These are phyloP conservation scores for Magallana gigas DNA, from an alignment of 1,140 invertebrate species.

Conservation along the genomic window DNA sequence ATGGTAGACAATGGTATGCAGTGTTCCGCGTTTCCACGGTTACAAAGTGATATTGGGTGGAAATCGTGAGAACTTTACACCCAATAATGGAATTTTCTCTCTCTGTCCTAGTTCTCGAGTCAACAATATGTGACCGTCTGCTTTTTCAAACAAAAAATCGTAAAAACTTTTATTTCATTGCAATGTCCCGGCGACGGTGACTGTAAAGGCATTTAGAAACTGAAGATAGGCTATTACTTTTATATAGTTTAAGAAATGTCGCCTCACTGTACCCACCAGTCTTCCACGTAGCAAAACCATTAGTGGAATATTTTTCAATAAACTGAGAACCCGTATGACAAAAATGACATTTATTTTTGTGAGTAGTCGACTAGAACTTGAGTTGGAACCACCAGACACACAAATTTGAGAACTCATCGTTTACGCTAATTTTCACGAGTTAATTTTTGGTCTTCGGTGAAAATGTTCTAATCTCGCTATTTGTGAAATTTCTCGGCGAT, in stretches of 20 bases:
- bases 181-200: constrained; percentile 9
- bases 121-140: not conserved
- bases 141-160: constrained; percentile 15
- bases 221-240: not conserved
- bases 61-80: constrained; percentile 10
- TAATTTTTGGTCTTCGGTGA: constrained; percentile 8
- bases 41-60: constrained; percentile 8
- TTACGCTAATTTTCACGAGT: constrained; percentile 7
- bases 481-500: not conserved
- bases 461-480: not conserved
- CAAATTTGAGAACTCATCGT: constrained; percentile 24
- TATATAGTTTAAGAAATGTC: not conserved
- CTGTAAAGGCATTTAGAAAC: constrained; percentile 4
- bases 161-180: constrained; percentile 20
- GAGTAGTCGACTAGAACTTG: not conserved
- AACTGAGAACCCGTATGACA: constrained; percentile 13
- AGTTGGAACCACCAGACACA: not conserved
- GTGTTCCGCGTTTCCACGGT: not conserved
- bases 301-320: not conserved
- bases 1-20: not conserved
- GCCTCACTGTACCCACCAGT: not conserved
- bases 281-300: not conserved
- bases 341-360: not conserved
- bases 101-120: not conserved
- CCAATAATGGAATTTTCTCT: not conserved